phyloP scores from a whole-genome alignment of 2,888 invertebrate species.

The Suillia variegata region DNA sequence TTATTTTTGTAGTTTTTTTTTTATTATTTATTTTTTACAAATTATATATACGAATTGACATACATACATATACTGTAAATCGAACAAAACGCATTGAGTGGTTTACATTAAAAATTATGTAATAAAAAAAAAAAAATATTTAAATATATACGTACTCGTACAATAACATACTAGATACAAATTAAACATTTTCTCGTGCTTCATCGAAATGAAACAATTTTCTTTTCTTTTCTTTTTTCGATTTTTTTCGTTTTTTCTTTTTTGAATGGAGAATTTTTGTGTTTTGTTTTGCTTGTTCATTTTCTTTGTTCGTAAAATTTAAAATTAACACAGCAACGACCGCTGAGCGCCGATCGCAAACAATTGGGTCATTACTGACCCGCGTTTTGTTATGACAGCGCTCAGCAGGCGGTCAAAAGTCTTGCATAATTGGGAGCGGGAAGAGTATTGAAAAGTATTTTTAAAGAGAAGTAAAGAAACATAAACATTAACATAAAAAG shows the following conservation, averaged over 20 bases:
- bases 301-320: constrained; percentile 5
- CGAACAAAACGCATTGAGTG: background rate
- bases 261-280: background rate
- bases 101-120: constrained; percentile 11
- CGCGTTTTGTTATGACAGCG: constrained; percentile 14
- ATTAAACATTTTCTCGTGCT: constrained; percentile 25
- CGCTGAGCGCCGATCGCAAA: constrained; percentile 34
- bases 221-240: background rate
- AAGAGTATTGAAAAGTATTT: background rate
- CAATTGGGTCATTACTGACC: background rate
- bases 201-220: constrained; percentile 5
- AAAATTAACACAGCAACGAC: constrained; percentile 61
- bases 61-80: no score
- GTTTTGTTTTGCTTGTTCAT: background rate
- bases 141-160: constrained; percentile 46
- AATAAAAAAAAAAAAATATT: constrained; percentile 6
- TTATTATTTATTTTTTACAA: constrained; percentile 1
- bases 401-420: constrained; percentile 34
- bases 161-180: constrained; percentile 45
- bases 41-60: background rate
- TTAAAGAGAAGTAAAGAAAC: background rate
- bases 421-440: constrained; percentile 32
- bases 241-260: background rate
- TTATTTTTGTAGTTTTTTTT: constrained; percentile 1
- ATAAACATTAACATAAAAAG: background rate